These are phyloP conservation scores for Crocuta crocuta DNA, from an alignment of 2,113 vertebrate genomes.

Conservation along the genomic window DNA sequence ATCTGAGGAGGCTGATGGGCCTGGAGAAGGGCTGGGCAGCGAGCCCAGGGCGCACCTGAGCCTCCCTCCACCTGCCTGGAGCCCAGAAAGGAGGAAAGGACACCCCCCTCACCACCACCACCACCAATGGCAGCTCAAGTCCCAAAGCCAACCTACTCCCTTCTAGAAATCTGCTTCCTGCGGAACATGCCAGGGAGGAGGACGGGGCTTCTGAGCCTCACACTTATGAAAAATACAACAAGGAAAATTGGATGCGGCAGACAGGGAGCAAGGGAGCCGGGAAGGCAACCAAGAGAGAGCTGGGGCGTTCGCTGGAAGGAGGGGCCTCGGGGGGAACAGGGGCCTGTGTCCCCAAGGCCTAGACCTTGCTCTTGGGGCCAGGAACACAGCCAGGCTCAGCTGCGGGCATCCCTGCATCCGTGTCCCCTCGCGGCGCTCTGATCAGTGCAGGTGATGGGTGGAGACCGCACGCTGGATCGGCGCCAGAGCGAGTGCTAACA, in stretches of 20 bases:
- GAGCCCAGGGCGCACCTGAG: neutral
- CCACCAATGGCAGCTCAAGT: neutral
- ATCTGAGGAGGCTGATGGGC: neutral
- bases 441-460: slow-evolving; percentile 40
- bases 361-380: neutral
- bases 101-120: too few species aligned
- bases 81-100: neutral
- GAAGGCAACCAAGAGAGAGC: neutral
- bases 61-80: neutral
- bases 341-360: neutral
- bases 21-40: neutral
- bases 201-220: neutral
- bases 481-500: slow-evolving; percentile 43
- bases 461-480: neutral
- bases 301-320: neutral
- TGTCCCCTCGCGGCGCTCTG: accelerated
- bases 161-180: slow-evolving; percentile 43
- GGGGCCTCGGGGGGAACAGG: accelerated
- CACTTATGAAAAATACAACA: slow-evolving; percentile 71
- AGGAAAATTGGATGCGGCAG: slow-evolving; percentile 38
- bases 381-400: neutral
- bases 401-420: accelerated
- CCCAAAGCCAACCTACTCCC: slow-evolving; percentile 4
- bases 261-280: neutral
- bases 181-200: neutral